Evolutionary conservation across 1,140 invertebrate genomes (phyloP), one percentile per base, ranked within the genome.

Genomic region (Pseudobourletiella spinata): DNA sequence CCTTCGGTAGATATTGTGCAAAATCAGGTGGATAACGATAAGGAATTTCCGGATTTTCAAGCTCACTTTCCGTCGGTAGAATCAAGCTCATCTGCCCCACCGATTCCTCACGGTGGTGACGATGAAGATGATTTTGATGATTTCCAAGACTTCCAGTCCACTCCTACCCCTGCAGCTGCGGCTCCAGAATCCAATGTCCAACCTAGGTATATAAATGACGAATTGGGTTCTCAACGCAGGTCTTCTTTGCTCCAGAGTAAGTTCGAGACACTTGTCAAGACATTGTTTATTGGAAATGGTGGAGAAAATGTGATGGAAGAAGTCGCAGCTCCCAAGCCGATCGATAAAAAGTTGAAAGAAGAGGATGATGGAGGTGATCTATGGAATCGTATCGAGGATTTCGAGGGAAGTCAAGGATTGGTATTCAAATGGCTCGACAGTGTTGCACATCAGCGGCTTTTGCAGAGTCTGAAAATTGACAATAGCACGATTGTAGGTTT

Each of bases 311-410:
- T 30, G 15, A 22, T n/a, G 2, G 59, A 43, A n/a, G 25, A 0
- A 6, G 29, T 20, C 15, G 24, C 4, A 29, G 4, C 2, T 50
- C 50, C 57, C 6, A 43, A 26, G 15, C 30, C 48, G 11, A 66
- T 65, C 35, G 61, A 59, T 29, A 64, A 67, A 50, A 54, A 66
- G 35, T 24, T 69, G 3, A 48, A 50, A 14, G 20, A 42, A 4
- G 20, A 42, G 15, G 22, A 32, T 35, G 26, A 28, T 16, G 44
- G 58, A 30, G 24, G 28, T 26, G 28, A 56, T 46, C 32, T 11
- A n/a, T 70, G 68, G 68, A 32, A 43, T 20, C 51, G 59, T 20
- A 48, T 67, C 42, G 58, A 65, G 50, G 65, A 70, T 43, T 70
- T 70, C 57, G 68, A 70, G 39, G 63, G 32, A 2, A 68, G 66